Conservation (phyloP, 2,888 invertebrate species). For the Ichneumoninae sp. region DNA sequence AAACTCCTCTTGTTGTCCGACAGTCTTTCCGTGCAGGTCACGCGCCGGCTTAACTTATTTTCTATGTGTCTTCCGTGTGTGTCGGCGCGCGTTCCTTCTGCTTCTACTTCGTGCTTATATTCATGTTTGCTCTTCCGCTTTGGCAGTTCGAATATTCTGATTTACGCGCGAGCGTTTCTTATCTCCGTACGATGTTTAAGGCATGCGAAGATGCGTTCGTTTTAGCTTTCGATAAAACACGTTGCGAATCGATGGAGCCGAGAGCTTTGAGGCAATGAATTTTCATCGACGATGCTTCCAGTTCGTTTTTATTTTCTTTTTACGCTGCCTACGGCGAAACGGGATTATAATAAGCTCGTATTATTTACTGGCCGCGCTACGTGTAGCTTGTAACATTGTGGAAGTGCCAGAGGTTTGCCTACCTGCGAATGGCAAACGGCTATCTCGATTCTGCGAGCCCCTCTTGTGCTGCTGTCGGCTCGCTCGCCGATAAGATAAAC, state of each 20-base stretch:
- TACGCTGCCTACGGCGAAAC: background rate
- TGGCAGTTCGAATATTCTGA: constrained; percentile 56
- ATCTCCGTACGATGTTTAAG: constrained; percentile 21
- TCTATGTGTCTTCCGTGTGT: constrained; percentile 45
- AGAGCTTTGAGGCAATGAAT: background rate
- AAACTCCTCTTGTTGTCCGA: constrained; percentile 38
- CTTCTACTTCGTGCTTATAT: constrained; percentile 56
- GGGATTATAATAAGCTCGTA: background rate
- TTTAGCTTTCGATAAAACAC: constrained; percentile 4
- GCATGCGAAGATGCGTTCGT: constrained; percentile 9
- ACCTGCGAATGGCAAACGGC: constrained; percentile 50
- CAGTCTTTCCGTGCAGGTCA: constrained; percentile 40
- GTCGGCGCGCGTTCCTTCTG: constrained; percentile 1
- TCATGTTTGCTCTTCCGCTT: constrained; percentile 58
- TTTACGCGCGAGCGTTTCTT: constrained; percentile 54
- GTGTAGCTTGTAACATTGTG: constrained; percentile 9
- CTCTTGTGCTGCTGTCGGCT: constrained; percentile 3
- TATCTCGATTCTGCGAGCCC: constrained; percentile 46
- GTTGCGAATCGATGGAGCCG: background rate
- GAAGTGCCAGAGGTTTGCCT: constrained; percentile 13
- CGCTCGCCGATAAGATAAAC: constrained; percentile 73
- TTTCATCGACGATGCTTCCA: background rate
- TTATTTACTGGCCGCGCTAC: background rate
- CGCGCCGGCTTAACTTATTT: constrained; percentile 50
- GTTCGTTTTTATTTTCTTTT: background rate